Evolutionary conservation across 2,888 invertebrate genomes (phyloP).

Genomic region (Apamea anceps): DNA sequence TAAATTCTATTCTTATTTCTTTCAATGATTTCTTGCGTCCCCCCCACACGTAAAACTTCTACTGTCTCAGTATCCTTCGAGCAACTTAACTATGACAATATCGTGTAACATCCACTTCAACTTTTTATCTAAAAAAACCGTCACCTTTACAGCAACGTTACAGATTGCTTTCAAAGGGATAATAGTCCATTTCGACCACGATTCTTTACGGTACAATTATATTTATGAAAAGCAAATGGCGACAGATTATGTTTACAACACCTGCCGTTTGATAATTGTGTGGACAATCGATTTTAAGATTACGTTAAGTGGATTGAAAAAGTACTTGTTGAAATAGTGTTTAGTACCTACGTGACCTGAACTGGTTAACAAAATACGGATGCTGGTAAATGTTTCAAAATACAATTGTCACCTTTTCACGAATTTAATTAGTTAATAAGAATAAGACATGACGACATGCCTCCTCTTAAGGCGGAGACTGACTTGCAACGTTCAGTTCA

Average conservation of each 20-base stretch:
- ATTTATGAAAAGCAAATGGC: conserved; percentile 55
- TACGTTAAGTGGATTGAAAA: conserved; percentile 42
- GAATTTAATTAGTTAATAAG: neutral
- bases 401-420: neutral
- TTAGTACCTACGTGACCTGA: conserved; percentile 14
- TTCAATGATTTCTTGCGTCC: too few relatives aligned
- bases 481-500: neutral
- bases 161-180: conserved; percentile 45
- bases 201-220: conserved; percentile 52
- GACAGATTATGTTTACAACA: conserved; percentile 57
- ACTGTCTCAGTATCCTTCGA: neutral
- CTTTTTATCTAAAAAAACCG: conserved; percentile 2
- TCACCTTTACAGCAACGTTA: neutral
- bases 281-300: conserved; percentile 56
- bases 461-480: neutral
- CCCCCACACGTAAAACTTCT: neutral
- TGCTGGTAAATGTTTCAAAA: conserved; percentile 17
- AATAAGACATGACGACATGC: neutral
- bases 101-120: neutral
- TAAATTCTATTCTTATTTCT: too few relatives aligned
- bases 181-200: conserved; percentile 60
- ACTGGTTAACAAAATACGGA: neutral
- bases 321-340: conserved; percentile 31
- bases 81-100: neutral
- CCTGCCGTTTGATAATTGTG: conserved; percentile 52